Base-by-base conservation (phyloP, 1,140 invertebrate species). In the Ips typographus region DNA sequence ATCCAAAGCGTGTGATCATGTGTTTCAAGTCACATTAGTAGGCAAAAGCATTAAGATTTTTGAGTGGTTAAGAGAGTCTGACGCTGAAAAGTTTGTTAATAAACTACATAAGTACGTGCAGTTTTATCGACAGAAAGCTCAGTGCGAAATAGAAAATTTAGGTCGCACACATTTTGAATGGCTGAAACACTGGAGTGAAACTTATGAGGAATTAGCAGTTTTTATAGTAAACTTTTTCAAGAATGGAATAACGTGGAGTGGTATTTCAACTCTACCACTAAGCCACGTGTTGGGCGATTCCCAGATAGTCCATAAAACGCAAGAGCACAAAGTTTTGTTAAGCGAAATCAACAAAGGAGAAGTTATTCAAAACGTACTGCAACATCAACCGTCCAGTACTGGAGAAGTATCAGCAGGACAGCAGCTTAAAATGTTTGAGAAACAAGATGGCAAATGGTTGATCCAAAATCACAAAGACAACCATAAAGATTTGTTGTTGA, bases 121-220 rank as follows among this genome's bases (percentile, higher is more conserved):
- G 41, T 71, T 70, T 58, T 70, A 70, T 47, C 60, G 65, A 38
- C 68, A 70, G 38, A 70, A 70, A 36, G 68, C 68, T 6, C 60
- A 65, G 8, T 36, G 43, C 37, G 68, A 70, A 40, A 65, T 65
- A 7, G 68, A 64, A 6, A 40, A 22, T 47, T 40, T 70, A 62
- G 61, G 42, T 5, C n/a, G 42, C 36, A 58, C 58, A 36, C 61
- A 70, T 39, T 65, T 64, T 7, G 68, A 70, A 8, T 70, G 61
- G 61, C 22, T 70, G 36, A 44, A 58, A 41, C 40, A 22, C 40
- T 70, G 68, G 68, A 70, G 59, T 36, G 42, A 70, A 65, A 55
- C 59, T 22, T 70, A 70, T 36, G 68, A 70, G 41, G 68, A 70
- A 40, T 70, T 70, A 43, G 56, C 68, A n/a, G 51, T 58, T 57